Base-by-base conservation (phyloP, 2,797 vertebrate species). In the Lophotriccus pileatus region DNA sequence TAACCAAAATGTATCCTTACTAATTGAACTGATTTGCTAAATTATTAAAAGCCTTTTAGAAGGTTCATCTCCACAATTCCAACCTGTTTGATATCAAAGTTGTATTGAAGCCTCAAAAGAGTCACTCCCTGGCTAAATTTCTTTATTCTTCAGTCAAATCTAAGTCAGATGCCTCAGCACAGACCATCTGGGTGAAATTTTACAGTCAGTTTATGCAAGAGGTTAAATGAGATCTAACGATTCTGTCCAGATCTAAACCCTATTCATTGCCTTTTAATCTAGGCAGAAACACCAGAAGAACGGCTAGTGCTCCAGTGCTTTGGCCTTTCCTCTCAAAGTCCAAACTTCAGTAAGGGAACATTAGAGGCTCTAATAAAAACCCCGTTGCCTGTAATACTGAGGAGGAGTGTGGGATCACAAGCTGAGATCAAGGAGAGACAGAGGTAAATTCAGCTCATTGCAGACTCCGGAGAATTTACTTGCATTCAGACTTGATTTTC, bases 221-320 rank as follows among this genome's bases (percentile, higher is more conserved):
- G 55, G 77, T 94, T 93, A 96, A 92, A 87, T 62, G 74, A 84
- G 43, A 87, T 59, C 84, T 93, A 95, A 85, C 0, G 0, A 89
- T 86, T 93, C 64, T 19, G 66, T 94, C 73, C 77, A 87, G 76
- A 90, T 86, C 76, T 91, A 69, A 96, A 96, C 14, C 25, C 32
- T 66, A 41, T 69, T 93, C 6, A 66, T 91, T 91, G 79, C 64
- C 66, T 78, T 86, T 93, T 79, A 76, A 82, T 82, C 83, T 81
- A 90, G 23, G 37, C 25, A 69, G 85, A 84, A 88, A 86, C 52
- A 91, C 46, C 63, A 69, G 74, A 81, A 92, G 80, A 91, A 91
- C 73, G 74, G 63, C 36, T 62, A 82, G 36, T 66, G 67, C 63
- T 93, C 47, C 67, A 79, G 34, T 23, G 67, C 69, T 93, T 78